Base-by-base conservation (phyloP, 2,888 invertebrate genomes). In the Hirtodrosophila trivittata region DNA sequence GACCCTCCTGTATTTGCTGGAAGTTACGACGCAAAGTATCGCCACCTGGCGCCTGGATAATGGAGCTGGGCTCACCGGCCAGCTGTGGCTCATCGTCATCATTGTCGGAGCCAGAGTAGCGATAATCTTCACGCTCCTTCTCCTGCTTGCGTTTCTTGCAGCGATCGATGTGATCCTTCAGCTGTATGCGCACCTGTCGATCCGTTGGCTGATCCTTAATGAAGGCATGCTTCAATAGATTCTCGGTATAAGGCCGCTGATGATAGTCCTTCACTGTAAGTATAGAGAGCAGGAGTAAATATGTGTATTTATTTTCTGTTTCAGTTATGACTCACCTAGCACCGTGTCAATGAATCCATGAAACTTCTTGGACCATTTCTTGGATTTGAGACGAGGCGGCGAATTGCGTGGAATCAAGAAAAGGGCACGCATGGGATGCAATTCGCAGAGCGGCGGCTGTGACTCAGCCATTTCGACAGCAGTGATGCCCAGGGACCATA, bases 381-480 rank as follows among this genome's bases (percentile, higher is more conserved):
- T 98, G 66, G 97, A 97, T 92, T 98, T 99, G 86, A 99, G 94
- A 86, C 98, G 94, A 42, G 99, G 99, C 49, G 99, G 98, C 80
- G 98, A 97, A 92, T 99, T 99, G 89, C 99, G 94, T 77, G 99
- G 99, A 91, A 99, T 99, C 87, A 99, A 94, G 92, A 99, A 99
- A 77, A 99, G 93, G 75, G 99, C 99, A 90, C 99, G 94, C 99
- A 99, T 99, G 16, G 99, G 99, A 93, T 99, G 99, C 91, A 99
- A 94, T 93, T 99, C 99, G 92, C 99, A 99, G 60, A 99, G 93
- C 32, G 99, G 98, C 68, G 99, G 99, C 92, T 98, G 98, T 87
- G 98, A 98, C 92, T 99, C 99, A 58, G 99, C 99, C 99, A 99
- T 99, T 93, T 99, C 99, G 71, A 99, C 93, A 47, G 99, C 98